Evolutionary conservation across 1,140 invertebrate species (phyloP).

Genomic region (Drosophila melanogaster): DNA sequence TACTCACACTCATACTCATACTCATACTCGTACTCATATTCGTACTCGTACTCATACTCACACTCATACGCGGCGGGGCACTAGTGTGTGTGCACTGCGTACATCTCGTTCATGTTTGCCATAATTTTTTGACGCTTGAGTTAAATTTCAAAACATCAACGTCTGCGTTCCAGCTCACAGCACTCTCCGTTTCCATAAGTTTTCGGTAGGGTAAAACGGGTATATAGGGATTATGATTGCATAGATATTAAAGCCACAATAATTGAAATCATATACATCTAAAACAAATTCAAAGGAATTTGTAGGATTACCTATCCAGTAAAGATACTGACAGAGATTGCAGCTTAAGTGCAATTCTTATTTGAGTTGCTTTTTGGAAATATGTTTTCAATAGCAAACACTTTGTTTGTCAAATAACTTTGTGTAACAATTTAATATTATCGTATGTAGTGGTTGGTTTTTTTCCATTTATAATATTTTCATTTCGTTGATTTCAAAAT

Average conservation of each 20-base stretch:
- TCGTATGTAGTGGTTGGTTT: too few species aligned
- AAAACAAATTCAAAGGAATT: too few species aligned
- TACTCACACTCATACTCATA: background rate
- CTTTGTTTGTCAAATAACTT: too few species aligned
- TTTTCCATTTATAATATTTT: too few species aligned
- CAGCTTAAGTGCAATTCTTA: too few species aligned
- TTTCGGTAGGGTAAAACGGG: constrained; percentile 13
- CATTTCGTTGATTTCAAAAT: background rate
- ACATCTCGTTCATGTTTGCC: constrained; percentile 48
- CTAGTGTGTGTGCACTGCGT: constrained; percentile 16
- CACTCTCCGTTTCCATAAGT: constrained; percentile 26
- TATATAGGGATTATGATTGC: background rate
- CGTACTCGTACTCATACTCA: constrained; percentile 1
- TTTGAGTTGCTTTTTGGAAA: too few species aligned
- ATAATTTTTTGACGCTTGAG: constrained; percentile 78
- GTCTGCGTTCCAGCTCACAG: constrained; percentile 51
- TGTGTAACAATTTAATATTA: background rate
- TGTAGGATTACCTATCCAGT: too few species aligned
- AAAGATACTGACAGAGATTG: too few species aligned
- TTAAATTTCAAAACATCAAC: constrained; percentile 69
- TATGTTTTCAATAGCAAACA: too few species aligned
- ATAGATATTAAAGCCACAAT: too few species aligned
- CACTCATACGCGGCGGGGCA: constrained; percentile 3
- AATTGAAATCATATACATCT: too few species aligned
- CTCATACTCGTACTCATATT: background rate